Evolutionary conservation across 2,888 invertebrate genomes (phyloP).

Genomic region (Diarsia dahlii): DNA sequence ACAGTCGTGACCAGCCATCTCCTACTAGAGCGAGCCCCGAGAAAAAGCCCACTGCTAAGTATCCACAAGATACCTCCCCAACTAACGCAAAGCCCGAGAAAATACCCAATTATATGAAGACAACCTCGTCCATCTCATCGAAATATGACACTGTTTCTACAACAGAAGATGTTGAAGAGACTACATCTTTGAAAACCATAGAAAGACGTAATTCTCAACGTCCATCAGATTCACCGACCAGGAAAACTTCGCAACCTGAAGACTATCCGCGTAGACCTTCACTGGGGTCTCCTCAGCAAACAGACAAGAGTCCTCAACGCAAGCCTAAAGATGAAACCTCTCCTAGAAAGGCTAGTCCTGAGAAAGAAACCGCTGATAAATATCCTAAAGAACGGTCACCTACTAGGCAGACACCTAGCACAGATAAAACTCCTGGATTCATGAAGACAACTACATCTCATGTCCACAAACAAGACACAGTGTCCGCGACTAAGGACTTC

Average conservation of each 20-base stretch:
- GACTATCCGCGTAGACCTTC: slow-evolving; percentile 26
- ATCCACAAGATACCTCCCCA: slow-evolving; percentile 45
- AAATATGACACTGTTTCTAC: slow-evolving; percentile 43
- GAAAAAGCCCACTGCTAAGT: slow-evolving; percentile 22
- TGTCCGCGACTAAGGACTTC: slow-evolving; percentile 52
- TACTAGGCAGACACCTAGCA: slow-evolving; percentile 31
- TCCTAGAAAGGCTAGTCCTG: slow-evolving; percentile 23
- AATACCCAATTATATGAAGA: slow-evolving; percentile 48
- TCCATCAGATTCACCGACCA: slow-evolving; percentile 32
- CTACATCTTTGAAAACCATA: slow-evolving; percentile 15
- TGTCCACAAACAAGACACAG: slow-evolving; percentile 56
- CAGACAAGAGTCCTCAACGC: slow-evolving; percentile 29
- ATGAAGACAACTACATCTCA: slow-evolving; percentile 59
- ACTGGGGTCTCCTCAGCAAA: slow-evolving; percentile 5
- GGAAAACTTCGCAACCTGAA: slow-evolving; percentile 20
- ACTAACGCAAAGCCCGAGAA: slow-evolving; percentile 31
- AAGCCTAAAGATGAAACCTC: slow-evolving; percentile 32
- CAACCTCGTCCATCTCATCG: slow-evolving; percentile 35
- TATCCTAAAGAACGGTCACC: slow-evolving; percentile 40
- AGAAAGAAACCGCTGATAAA: slow-evolving; percentile 28
- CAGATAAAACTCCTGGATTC: slow-evolving; percentile 42
- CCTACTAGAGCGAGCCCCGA: slow-evolving; percentile 37
- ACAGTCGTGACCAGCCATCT: slow-evolving; percentile 10
- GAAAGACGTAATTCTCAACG: slow-evolving; percentile 21
- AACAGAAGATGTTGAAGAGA: slow-evolving; percentile 34